Evolutionary conservation across 2,888 invertebrate species (phyloP), one percentile per base, ranked within the genome.

Genomic region (Erannis defoliaria): DNA sequence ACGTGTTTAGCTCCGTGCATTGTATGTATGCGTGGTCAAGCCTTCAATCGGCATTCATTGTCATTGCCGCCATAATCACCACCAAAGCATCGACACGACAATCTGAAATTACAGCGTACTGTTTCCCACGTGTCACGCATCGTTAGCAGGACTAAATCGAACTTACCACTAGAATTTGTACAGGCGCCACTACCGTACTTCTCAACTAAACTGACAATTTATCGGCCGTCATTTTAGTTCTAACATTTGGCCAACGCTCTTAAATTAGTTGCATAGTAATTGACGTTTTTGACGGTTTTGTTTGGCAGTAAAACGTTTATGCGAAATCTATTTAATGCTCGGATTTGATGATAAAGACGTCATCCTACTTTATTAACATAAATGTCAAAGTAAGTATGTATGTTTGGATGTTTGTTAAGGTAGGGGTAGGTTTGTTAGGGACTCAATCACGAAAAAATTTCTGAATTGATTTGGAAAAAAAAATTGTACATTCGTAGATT

Each of bases 91-190:
- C 72, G 62, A 68, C 68, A 67, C 53, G 55, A 38, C 71, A 83
- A 84, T 83, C 74, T 72, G 70, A 82, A 82, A 85, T 84, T 78
- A 81, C 74, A 73, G 77, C 43, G 23, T 16, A 26, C 35, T 26
- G 26, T 50, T 50, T 58, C 64, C 61, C 65, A 65, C 62, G 42
- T 45, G 49, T 56, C 56, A 56, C 48, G 49, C 38, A 40, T 56
- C 48, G 56, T 42, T 56, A 49, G 16, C 43, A 19, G 2, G 14
- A 5, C 37, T 8, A 9, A 6, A 50, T 37, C 26, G 33, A 5
- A 16, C 29, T 5, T 16, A 14, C 1, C n/a, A 6, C 4, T 12
- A 29, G 10, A 14, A 2, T 12, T 5, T n/a, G 26, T 26, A 1
- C 1, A 29, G 29, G 29, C 14, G 29, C 29, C 10, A 45, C 26